phyloP scores from a whole-genome alignment of 2,888 invertebrate species.

The Rhimphoctona megacephalus region DNA sequence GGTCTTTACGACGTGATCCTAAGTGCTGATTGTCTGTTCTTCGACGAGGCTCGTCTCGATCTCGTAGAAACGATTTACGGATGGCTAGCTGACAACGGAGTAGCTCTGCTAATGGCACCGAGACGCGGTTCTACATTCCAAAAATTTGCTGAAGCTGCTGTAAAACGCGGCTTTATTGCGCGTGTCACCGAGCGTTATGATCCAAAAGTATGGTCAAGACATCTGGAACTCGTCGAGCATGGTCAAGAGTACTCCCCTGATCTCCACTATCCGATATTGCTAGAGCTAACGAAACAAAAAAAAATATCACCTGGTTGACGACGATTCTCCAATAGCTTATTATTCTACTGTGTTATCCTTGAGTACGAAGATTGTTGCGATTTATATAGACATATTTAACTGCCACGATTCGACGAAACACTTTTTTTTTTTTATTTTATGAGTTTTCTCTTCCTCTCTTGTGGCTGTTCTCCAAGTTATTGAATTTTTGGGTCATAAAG shows the following conservation, averaged over 20 bases:
- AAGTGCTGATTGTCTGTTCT: slow-evolving; percentile 93
- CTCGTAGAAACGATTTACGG: slow-evolving; percentile 89
- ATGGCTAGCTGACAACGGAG: slow-evolving; percentile 87
- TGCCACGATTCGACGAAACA: slow-evolving; percentile 43
- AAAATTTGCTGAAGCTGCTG: slow-evolving; percentile 88
- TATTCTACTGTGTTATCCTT: slow-evolving; percentile 27
- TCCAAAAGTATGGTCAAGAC: slow-evolving; percentile 89
- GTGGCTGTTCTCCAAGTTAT: background rate
- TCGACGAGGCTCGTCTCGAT: slow-evolving; percentile 90
- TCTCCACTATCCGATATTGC: slow-evolving; percentile 90
- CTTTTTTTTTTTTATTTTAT: background rate
- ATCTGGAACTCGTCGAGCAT: slow-evolving; percentile 87
- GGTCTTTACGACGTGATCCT: slow-evolving; percentile 90
- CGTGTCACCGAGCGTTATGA: slow-evolving; percentile 88
- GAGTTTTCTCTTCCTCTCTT: background rate
- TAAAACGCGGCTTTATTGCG: slow-evolving; percentile 87
- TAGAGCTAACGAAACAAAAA: slow-evolving; percentile 87
- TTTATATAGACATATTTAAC: slow-evolving; percentile 20
- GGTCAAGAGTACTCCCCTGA: slow-evolving; percentile 89
- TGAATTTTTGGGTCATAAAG: background rate
- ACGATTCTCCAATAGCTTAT: slow-evolving; percentile 7
- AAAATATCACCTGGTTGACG: slow-evolving; percentile 78
- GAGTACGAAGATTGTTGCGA: slow-evolving; percentile 21
- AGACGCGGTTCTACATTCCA: slow-evolving; percentile 90
- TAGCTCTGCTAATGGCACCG: slow-evolving; percentile 92